These are phyloP conservation scores for Phoenicopterus ruber DNA, from an alignment of 2,113 vertebrate genomes.

Conservation along the genomic window DNA sequence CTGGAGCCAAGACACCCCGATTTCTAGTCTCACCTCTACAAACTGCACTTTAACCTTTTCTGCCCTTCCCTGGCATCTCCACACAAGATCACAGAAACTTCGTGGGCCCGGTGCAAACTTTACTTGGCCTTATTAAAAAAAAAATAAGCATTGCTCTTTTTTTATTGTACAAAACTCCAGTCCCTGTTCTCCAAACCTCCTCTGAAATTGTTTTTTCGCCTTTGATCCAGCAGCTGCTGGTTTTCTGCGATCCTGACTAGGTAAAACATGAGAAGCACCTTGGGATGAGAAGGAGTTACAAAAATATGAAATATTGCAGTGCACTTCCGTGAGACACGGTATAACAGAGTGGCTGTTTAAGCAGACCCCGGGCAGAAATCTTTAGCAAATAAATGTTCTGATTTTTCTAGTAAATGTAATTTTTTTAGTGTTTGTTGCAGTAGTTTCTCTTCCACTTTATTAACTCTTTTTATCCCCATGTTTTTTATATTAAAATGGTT, in stretches of 20 bases:
- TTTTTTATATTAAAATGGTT: neutral
- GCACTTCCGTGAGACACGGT: neutral
- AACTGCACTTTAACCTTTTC: slow-evolving; percentile 61
- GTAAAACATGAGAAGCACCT: slow-evolving; percentile 60
- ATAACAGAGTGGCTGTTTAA: neutral
- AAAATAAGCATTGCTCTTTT: slow-evolving; percentile 31
- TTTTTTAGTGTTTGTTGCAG: neutral
- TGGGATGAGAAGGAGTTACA: slow-evolving; percentile 28
- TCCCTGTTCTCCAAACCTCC: slow-evolving; percentile 2
- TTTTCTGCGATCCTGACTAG: slow-evolving; percentile 14
- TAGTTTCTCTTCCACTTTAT: neutral
- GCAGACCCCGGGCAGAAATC: neutral
- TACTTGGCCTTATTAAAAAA: slow-evolving; percentile 45
- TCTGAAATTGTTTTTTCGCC: slow-evolving; percentile 27
- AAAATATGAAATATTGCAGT: slow-evolving; percentile 21
- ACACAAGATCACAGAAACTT: slow-evolving; percentile 37
- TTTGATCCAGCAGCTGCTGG: slow-evolving; percentile 52
- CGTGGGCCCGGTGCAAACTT: neutral
- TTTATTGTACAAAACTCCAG: neutral
- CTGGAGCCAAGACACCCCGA: slow-evolving; percentile 25
- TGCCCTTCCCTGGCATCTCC: slow-evolving; percentile 52
- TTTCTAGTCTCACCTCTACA: slow-evolving; percentile 56
- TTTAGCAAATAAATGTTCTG: neutral
- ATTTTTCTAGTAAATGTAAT: neutral
- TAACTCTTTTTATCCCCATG: neutral